These are phyloP conservation scores for Sinella curviseta DNA, from an alignment of 1,140 invertebrate genomes.

Conservation along the genomic window DNA sequence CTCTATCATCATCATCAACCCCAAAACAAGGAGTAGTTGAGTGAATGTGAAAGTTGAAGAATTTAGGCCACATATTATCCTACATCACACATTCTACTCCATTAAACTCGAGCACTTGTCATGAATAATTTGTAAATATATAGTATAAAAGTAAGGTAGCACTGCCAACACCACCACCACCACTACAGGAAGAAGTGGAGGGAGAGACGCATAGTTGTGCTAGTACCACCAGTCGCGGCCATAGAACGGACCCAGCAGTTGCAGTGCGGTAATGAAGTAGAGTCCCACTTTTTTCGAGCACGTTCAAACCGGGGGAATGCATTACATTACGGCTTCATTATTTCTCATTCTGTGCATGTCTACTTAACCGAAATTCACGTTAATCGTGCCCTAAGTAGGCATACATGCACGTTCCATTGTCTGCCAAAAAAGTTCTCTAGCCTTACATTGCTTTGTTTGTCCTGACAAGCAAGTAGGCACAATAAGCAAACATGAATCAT, in stretches of 20 bases:
- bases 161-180: not conserved
- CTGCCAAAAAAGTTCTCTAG: no score
- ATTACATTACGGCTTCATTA: conserved; percentile 15
- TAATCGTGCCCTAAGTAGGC: not conserved
- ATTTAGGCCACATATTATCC: conserved; percentile 23
- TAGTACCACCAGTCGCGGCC: not conserved
- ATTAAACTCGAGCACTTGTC: conserved; percentile 19
- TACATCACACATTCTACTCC: conserved; percentile 2
- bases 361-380: not conserved
- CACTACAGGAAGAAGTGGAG: not conserved
- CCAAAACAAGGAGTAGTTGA: not conserved
- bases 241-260: not conserved
- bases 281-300: not conserved
- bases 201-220: not conserved
- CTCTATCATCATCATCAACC: not conserved
- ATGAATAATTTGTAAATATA: conserved; percentile 5
- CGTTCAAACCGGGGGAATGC: not conserved
- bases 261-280: not conserved
- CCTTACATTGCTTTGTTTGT: no score
- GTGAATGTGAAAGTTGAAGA: conserved; percentile 2
- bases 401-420: no score
- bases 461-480: no score
- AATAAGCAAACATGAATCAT: no score
- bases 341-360: not conserved
- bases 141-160: not conserved